Base-by-base conservation (phyloP, 1,140 invertebrate genomes). In the Pissodes strobi region DNA sequence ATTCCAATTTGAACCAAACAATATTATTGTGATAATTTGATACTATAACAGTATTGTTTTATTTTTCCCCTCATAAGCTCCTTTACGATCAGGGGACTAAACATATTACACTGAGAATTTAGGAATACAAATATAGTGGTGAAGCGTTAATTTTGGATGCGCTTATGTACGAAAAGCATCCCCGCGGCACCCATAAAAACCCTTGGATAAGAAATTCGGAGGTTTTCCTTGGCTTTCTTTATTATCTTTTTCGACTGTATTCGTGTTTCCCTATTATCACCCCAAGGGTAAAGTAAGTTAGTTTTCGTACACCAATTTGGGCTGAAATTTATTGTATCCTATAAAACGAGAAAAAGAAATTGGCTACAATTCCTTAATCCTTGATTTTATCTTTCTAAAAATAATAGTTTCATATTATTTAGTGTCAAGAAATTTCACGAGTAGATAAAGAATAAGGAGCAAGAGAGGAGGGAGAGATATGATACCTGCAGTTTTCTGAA, bases 201-300 rank as follows among this genome's bases (percentile, higher is more conserved):
- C n/a, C 13, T 45, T 45, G 18, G 18, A 17, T 45, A 17, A 45
- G 41, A 45, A 45, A 45, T 45, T 45, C 30, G 41, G 41, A 45
- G 41, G 41, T 45, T 45, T 45, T 45, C n/a, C 41, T 45, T 18
- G 41, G 18, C 41, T 45, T 37, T 37, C 41, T 45, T 45, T 45
- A 45, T 45, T 45, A 17, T 45, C 41, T 45, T 45, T 45, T 45
- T 19, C 41, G 41, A 15, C 41, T 45, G 41, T 45, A 45, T 45
- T 17, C 41, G 13, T 45, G 41, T 45, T 45, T 45, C 41, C 41
- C 41, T 19, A 45, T 45, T 45, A 45, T 45, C 41, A 18, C 41
- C 41, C 41, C 9, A n/a, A n/a, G 41, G 41, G 41, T 45, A 45
- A 9, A n/a, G 41, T 15, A 45, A 45, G 41, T 45, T 45, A 0